Conservation (phyloP, 2,797 vertebrate species). For the Poecile montanus region DNA sequence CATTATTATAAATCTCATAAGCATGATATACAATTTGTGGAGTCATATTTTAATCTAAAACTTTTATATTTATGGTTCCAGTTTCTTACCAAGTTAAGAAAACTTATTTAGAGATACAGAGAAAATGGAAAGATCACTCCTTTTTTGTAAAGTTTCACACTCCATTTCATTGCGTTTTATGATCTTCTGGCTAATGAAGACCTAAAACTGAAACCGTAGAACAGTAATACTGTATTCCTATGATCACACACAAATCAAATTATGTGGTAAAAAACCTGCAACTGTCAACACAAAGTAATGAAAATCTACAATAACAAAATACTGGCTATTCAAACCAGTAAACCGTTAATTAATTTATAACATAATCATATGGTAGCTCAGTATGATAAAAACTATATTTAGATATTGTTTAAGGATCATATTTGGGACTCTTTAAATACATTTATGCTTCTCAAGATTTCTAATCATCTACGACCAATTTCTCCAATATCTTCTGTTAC, state of each 20-base stretch:
- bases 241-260: conserved; percentile 52
- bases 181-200: not conserved
- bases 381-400: conserved; percentile 36
- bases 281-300: conserved; percentile 31
- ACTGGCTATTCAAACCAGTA: conserved; percentile 21
- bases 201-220: conserved; percentile 19
- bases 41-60: conserved; percentile 33
- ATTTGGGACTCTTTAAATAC: not conserved
- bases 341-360: conserved; percentile 39
- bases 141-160: conserved; percentile 15
- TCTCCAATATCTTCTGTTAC: conserved; percentile 3
- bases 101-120: not conserved
- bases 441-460: not conserved
- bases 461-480: not conserved
- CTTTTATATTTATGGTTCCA: not conserved
- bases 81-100: not conserved
- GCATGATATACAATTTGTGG: not conserved
- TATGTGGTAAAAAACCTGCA: conserved; percentile 30
- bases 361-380: not conserved
- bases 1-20: conserved; percentile 13
- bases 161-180: conserved; percentile 35
- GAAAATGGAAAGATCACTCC: not conserved
- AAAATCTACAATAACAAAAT: conserved; percentile 21
- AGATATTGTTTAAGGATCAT: conserved; percentile 1
- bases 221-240: not conserved